Percentiles rank a stretch among this genome's conserved stretches.
Evolutionary conservation across 2,888 invertebrate genomes (phyloP).

Genomic region (Volucella inflata): DNA sequence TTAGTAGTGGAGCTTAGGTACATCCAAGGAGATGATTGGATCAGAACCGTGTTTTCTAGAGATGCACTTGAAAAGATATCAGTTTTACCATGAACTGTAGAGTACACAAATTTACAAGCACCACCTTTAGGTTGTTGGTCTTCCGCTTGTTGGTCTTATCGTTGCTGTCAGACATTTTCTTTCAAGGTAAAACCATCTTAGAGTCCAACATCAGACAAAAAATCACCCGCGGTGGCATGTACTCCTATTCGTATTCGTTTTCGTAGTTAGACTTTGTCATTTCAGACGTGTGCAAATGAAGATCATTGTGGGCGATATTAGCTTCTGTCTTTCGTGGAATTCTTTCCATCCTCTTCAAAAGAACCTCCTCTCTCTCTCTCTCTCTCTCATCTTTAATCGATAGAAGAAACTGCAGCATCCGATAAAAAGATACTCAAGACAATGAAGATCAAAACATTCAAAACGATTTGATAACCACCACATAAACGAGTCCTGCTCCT

Average conservation of each 20-base stretch:
- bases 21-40: too few relatives aligned
- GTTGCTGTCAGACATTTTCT: background rate
- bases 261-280: slow-evolving; percentile 16
- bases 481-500: slow-evolving; percentile 14
- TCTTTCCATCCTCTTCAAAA: background rate
- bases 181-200: background rate
- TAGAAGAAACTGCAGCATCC: slow-evolving; percentile 36
- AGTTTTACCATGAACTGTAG: too few relatives aligned
- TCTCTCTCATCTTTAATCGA: slow-evolving; percentile 14
- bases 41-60: too few relatives aligned
- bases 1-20: too few relatives aligned
- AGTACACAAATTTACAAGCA: too few relatives aligned
- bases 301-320: slow-evolving; percentile 71
- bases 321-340: slow-evolving; percentile 69
- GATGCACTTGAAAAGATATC: too few relatives aligned
- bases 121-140: too few relatives aligned
- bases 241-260: background rate
- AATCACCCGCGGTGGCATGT: slow-evolving; percentile 45
- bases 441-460: slow-evolving; percentile 75
- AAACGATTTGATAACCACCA: slow-evolving; percentile 73
- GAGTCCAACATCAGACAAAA: background rate
- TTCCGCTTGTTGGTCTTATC: background rate
- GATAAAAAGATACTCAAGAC: slow-evolving; percentile 70
- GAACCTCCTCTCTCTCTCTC: slow-evolving; percentile 26
- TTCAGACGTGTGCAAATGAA: slow-evolving; percentile 66